A percentile compares a stretch with the other conserved stretches of the same genome.
Evolutionary conservation across 2,113 vertebrate genomes (phyloP).

Genomic region (Columba janthina): DNA sequence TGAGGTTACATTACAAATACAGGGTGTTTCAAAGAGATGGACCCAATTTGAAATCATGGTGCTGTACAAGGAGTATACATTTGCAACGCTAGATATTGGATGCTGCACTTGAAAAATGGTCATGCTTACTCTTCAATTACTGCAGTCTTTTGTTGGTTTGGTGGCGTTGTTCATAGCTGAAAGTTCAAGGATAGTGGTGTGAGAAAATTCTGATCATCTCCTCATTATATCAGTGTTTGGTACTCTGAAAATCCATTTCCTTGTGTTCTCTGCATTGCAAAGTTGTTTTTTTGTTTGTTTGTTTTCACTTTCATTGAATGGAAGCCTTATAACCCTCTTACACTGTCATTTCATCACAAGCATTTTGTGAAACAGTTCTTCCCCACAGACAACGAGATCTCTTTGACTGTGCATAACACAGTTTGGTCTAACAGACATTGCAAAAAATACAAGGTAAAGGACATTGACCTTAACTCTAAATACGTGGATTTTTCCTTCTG

Average conservation of each 20-base stretch:
- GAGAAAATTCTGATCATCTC: not conserved
- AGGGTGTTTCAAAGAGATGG: no score
- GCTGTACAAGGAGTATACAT: not conserved
- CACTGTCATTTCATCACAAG: not conserved
- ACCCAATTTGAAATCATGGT: no score
- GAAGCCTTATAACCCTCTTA: not conserved
- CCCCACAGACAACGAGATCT: not conserved
- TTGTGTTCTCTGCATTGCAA: not conserved
- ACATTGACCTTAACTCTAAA: not conserved
- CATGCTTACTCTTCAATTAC: not conserved
- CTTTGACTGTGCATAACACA: not conserved
- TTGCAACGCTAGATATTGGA: not conserved
- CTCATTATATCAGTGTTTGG: not conserved
- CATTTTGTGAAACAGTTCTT: not conserved
- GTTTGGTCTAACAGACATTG: not conserved
- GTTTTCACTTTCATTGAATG: not conserved
- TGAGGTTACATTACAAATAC: not conserved
- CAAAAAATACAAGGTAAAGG: not conserved
- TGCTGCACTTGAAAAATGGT: not conserved
- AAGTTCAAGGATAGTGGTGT: not conserved
- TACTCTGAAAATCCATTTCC: not conserved
- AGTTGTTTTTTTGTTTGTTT: not conserved
- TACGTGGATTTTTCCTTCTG: not conserved
- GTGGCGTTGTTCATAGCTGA: not conserved
- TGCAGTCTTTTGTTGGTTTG: not conserved